These are phyloP conservation scores for Epinotia nisella DNA, from an alignment of 2,888 invertebrate species.

Conservation along the genomic window DNA sequence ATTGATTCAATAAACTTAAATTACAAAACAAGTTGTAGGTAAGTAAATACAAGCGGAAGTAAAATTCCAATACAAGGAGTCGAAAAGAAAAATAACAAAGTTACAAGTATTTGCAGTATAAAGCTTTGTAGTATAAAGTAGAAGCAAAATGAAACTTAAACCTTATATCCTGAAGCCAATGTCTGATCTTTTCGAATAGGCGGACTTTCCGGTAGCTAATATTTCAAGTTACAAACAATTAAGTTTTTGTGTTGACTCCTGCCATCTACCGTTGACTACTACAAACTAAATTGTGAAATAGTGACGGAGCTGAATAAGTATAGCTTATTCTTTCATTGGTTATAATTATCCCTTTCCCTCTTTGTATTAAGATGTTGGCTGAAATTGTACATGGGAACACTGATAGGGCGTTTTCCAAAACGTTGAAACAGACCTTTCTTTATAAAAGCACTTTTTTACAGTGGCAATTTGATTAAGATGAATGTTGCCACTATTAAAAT, in stretches of 20 bases:
- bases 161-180: no score
- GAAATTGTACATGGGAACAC: constrained; percentile 3
- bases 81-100: no score
- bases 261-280: constrained; percentile 6
- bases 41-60: no score
- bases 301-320: neutral
- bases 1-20: no score
- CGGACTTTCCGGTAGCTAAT: no score
- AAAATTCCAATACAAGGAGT: no score
- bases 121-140: no score
- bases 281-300: neutral
- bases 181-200: no score
- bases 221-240: no score
- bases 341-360: neutral
- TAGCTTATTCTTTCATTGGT: neutral
- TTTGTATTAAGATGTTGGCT: constrained; percentile 2
- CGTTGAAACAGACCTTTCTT: neutral
- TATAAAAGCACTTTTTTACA: neutral
- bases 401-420: neutral
- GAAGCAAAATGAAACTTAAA: no score
- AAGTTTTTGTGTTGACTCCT: neutral
- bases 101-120: no score
- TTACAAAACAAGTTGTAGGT: no score
- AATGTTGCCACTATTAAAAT: neutral
- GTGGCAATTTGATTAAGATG: neutral